Percentiles rank a stretch among this genome's conserved stretches.
These are phyloP conservation scores for Syngnathus rostellatus DNA, from an alignment of 2,797 vertebrate species.

Conservation along the genomic window DNA sequence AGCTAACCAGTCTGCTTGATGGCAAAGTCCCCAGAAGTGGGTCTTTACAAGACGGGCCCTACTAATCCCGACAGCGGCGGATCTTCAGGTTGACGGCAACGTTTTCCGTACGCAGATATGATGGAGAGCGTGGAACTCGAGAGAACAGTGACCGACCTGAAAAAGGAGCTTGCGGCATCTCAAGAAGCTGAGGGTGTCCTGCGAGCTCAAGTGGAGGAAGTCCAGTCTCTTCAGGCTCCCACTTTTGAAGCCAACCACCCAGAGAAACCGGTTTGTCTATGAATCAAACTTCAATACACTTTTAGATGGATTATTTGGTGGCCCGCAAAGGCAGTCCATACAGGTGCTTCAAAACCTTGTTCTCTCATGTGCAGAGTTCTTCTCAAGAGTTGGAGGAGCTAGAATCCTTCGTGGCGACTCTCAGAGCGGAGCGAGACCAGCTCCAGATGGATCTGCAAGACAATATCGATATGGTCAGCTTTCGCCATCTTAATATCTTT, in stretches of 20 bases:
- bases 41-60: not conserved
- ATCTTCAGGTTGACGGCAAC: not conserved
- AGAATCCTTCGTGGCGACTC: slow-evolving; percentile 38
- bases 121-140: slow-evolving; percentile 69
- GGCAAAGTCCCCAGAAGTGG: slow-evolving; percentile 84
- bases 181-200: slow-evolving; percentile 59
- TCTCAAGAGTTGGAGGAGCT: slow-evolving; percentile 40
- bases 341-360: not conserved
- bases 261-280: slow-evolving; percentile 33
- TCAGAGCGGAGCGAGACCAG: slow-evolving; percentile 68
- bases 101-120: slow-evolving; percentile 60
- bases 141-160: slow-evolving; percentile 59
- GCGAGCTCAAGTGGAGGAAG: slow-evolving; percentile 55
- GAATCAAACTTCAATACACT: not conserved
- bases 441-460: slow-evolving; percentile 60
- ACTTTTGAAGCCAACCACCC: slow-evolving; percentile 40
- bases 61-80: not conserved
- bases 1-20: slow-evolving; percentile 72
- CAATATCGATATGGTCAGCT: slow-evolving; percentile 64
- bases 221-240: slow-evolving; percentile 41
- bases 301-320: not conserved
- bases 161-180: slow-evolving; percentile 51
- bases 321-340: not conserved
- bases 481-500: too few species aligned
- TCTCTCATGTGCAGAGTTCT: slow-evolving; percentile 1